Evolutionary conservation across 2,888 invertebrate species (phyloP).

Genomic region (Oscheius sp.): DNA sequence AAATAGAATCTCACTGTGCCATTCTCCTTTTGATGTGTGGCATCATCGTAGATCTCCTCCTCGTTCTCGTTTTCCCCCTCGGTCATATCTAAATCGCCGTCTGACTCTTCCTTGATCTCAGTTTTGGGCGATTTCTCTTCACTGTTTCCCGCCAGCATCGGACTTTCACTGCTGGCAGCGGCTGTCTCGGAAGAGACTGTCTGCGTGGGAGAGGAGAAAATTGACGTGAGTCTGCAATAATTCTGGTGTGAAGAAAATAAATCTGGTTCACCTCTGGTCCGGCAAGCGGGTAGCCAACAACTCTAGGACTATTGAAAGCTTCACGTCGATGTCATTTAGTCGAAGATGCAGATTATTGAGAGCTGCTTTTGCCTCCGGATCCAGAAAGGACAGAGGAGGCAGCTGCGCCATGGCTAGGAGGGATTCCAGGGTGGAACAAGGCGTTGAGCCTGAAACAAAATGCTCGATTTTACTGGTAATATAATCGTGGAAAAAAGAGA

Average conservation of each 20-base stretch:
- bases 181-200: constrained; percentile 51
- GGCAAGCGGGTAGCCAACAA: constrained; percentile 58
- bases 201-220: constrained; percentile 54
- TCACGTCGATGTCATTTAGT: constrained; percentile 67
- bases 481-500: background rate
- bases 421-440: constrained; percentile 26
- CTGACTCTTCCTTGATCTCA: constrained; percentile 55
- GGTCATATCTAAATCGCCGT: constrained; percentile 54
- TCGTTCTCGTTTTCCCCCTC: constrained; percentile 47
- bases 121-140: constrained; percentile 33
- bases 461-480: background rate
- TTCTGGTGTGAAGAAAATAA: no score
- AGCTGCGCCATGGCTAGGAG: constrained; percentile 48
- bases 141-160: constrained; percentile 33
- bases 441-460: background rate
- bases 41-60: constrained; percentile 33
- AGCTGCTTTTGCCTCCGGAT: constrained; percentile 61
- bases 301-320: constrained; percentile 61
- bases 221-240: constrained; percentile 25
- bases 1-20: constrained; percentile 13
- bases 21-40: background rate
- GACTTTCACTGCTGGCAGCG: constrained; percentile 31
- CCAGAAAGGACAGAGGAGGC: constrained; percentile 51
- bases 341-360: constrained; percentile 60
- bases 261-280: constrained; percentile 52